These are phyloP conservation scores for Alloplasta piceator DNA, from an alignment of 2,888 invertebrate species.

Conservation along the genomic window DNA sequence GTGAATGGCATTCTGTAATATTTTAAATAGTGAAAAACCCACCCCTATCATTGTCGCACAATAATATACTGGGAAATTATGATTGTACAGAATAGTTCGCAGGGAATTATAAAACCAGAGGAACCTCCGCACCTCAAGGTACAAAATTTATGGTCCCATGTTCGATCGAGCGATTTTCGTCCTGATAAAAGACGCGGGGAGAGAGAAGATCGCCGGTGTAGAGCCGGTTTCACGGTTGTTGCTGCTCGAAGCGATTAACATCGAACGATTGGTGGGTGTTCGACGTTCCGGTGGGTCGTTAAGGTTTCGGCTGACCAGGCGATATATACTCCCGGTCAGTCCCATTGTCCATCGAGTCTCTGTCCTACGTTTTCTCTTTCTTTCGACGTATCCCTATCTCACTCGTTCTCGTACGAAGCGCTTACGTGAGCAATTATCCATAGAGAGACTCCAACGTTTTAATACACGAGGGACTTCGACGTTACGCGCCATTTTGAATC, in stretches of 20 bases:
- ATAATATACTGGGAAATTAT: no score
- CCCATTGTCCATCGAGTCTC: constrained; percentile 62
- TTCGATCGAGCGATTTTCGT: constrained; percentile 40
- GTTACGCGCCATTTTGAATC: no score
- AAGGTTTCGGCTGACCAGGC: constrained; percentile 78
- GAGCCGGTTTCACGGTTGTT: constrained; percentile 42
- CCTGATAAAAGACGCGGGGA: constrained; percentile 43
- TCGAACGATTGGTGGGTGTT: constrained; percentile 75
- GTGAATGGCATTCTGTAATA: no score
- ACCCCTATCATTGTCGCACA: no score
- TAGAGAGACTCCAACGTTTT: constrained; percentile 54
- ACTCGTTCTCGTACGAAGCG: constrained; percentile 10
- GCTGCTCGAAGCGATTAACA: constrained; percentile 75
- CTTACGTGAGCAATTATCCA: constrained; percentile 78
- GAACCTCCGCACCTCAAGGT: no score
- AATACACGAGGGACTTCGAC: no score
- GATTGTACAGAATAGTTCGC: no score
- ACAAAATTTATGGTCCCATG: neutral
- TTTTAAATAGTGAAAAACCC: no score
- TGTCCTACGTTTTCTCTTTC: constrained; percentile 62
- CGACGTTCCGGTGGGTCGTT: constrained; percentile 74
- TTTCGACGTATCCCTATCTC: constrained; percentile 54
- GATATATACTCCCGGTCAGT: constrained; percentile 73
- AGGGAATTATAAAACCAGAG: no score
- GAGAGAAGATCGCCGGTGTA: constrained; percentile 3